Evolutionary conservation across 2,113 vertebrate species (phyloP), one percentile per base, ranked within the genome.

Genomic region (Cochlearius cochlearius): DNA sequence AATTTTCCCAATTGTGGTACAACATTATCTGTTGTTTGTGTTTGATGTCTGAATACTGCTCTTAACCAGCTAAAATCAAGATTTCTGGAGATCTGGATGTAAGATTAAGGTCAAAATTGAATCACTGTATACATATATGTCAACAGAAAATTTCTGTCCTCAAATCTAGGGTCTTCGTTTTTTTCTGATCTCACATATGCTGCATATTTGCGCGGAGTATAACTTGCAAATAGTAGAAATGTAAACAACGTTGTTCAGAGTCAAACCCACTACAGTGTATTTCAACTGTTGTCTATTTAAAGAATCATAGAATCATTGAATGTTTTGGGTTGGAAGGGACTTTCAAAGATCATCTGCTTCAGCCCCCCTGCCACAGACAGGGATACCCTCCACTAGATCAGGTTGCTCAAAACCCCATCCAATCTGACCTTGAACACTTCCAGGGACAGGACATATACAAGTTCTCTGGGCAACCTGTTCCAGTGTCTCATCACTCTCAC

Each of bases 311-410:
- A 83, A 17, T 26, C 16, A 36, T 18, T 22, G 12, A 80, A n/a
- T 19, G 8, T 0, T 52, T 52, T 73, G 14, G 8, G 21, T 67
- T 75, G 23, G 38, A 71, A 62, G 13, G 7, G 14, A 52, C 6
- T 13, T 1, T 30, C 55, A 29, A 55, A 38, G 5, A 22, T 16
- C 13, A 38, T 6, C 4, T 15, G 38, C 3, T 84, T 27, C 22
- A 38, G 5, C 0, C 0, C 3, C 5, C 6, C 21, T 43, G 21
- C 30, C 25, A 56, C 17, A 12, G 10, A 8, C 23, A 34, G 23
- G 5, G 38, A 36, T 8, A 59, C 2, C 38, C 12, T 26, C 9
- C 32, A 63, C 15, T 39, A 47, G 39, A 39, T 2, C 23, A 63
- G 29, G 9, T 10, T 39, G 20, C 43, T 68, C n/a, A 49, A 49